These are phyloP conservation scores for Acleris sparsana DNA, from an alignment of 2,888 invertebrate species.

Conservation along the genomic window DNA sequence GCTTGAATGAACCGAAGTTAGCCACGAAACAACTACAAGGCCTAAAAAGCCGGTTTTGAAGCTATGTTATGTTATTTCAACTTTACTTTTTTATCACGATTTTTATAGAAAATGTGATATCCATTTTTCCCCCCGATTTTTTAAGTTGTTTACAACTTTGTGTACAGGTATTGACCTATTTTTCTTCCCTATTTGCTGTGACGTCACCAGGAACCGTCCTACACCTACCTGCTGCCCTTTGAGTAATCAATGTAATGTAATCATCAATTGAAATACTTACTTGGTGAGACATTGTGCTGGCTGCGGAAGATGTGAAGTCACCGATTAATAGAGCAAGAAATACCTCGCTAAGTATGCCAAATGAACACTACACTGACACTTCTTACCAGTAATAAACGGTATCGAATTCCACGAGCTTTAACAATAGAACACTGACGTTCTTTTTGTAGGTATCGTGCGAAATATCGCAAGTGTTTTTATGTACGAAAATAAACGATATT, in stretches of 20 bases:
- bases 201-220: constrained; percentile 53
- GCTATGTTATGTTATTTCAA: neutral
- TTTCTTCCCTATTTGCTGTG: constrained; percentile 44
- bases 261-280: constrained; percentile 46
- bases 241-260: constrained; percentile 18
- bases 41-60: constrained; percentile 21
- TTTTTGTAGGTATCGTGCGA: too few species aligned
- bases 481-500: neutral
- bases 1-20: constrained; percentile 8
- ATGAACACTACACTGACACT: constrained; percentile 18
- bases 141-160: too few species aligned
- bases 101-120: too few species aligned
- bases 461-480: constrained; percentile 1
- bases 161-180: neutral
- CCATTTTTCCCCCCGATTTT: too few species aligned
- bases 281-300: constrained; percentile 51
- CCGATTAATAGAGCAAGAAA: constrained; percentile 28
- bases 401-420: too few species aligned
- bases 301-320: constrained; percentile 34
- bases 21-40: neutral
- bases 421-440: too few species aligned
- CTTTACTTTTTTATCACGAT: too few species aligned
- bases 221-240: constrained; percentile 21
- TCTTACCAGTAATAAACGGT: neutral
- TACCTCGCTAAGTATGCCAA: constrained; percentile 26